Percentiles rank a stretch among this genome's conserved stretches.
phyloP scores from a whole-genome alignment of 2,797 vertebrate genomes.

The Acanthiza pusilla region DNA sequence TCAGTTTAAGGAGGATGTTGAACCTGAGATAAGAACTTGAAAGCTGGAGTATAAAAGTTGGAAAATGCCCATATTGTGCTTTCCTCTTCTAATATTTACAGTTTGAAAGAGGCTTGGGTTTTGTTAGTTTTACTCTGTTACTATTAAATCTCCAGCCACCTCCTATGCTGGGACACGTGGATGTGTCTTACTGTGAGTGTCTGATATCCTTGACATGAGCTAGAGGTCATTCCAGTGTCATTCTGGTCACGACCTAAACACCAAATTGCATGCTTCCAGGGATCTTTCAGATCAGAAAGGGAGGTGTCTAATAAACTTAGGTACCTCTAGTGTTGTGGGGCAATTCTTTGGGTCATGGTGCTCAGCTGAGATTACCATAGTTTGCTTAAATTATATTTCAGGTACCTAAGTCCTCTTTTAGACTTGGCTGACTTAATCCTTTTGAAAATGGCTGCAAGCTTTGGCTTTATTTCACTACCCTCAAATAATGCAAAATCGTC shows the following conservation, averaged over 20 bases:
- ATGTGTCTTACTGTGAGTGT: not conserved
- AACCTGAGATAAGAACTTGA: not conserved
- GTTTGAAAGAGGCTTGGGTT: not conserved
- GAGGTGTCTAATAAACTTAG: not conserved
- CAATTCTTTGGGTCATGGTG: not conserved
- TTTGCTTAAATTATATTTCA: not conserved
- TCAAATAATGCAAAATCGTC: not conserved
- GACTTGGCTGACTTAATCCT: not conserved
- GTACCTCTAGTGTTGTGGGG: not conserved
- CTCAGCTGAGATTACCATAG: not conserved
- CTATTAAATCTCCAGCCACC: not conserved
- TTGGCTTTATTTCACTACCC: not conserved
- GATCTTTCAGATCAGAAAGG: not conserved
- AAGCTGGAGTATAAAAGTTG: not conserved
- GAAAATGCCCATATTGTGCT: not conserved
- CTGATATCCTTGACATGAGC: not conserved
- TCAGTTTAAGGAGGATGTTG: not conserved
- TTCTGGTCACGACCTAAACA: not conserved
- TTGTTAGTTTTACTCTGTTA: not conserved
- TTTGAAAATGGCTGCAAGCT: not conserved
- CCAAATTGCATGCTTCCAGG: not conserved
- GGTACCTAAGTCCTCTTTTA: not conserved
- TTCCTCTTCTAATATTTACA: not conserved
- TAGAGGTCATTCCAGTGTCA: not conserved
- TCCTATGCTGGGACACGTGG: not conserved